Evolutionary conservation across 1,140 invertebrate genomes (phyloP).

Genomic region (Tetragnatha versicolor): DNA sequence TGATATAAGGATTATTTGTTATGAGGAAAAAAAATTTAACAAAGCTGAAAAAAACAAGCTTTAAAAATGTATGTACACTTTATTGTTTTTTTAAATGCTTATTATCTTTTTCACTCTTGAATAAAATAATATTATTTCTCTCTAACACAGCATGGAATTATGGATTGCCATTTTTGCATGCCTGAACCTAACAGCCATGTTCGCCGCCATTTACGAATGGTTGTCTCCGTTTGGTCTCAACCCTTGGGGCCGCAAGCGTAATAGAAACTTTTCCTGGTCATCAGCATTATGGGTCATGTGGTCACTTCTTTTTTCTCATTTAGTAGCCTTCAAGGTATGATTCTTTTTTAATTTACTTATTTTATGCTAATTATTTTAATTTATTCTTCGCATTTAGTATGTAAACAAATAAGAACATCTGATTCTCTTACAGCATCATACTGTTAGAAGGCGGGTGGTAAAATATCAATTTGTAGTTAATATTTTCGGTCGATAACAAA

Average conservation of each 20-base stretch:
- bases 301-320: slow-evolving; percentile 88
- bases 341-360: not conserved
- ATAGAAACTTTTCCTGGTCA: slow-evolving; percentile 79
- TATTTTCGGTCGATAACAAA: no score
- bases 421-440: no score
- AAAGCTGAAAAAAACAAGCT: no score
- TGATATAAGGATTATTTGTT: no score
- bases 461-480: no score
- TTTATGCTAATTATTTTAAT: no score
- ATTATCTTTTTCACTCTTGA: no score
- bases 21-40: no score
- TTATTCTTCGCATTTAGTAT: not conserved
- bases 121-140: not conserved
- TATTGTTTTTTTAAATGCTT: no score
- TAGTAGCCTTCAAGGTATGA: slow-evolving; percentile 82
- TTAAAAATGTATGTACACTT: no score
- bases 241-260: slow-evolving; percentile 90
- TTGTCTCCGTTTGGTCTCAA: slow-evolving; percentile 91
- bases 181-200: slow-evolving; percentile 86
- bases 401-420: not conserved
- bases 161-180: slow-evolving; percentile 92
- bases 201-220: slow-evolving; percentile 92
- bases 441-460: no score
- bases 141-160: slow-evolving; percentile 73
- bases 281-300: slow-evolving; percentile 93